Base-by-base conservation (phyloP, 1,140 invertebrate genomes). In the Drosophila bocqueti region DNA sequence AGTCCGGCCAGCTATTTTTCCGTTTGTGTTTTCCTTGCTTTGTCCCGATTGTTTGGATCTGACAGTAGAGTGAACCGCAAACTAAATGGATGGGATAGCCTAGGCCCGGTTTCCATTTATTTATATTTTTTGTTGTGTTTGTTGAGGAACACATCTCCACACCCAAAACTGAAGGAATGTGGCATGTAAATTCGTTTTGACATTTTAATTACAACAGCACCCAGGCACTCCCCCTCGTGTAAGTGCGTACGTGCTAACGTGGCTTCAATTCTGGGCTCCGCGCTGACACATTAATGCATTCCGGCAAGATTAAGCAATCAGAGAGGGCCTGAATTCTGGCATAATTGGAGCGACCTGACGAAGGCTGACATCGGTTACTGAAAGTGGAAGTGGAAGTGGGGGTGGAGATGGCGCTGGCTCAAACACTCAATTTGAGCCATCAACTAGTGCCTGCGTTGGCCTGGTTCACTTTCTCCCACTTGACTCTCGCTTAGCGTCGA, bases 231-330 rank as follows among this genome's bases (percentile, higher is more conserved):
- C 13, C 7, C 24, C 46, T 16, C 8, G 15, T 43, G 24, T 38
- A 38, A 31, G 59, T 47, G 62, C 54, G 77, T 80, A 59, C 50
- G 31, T 31, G 31, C 31, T 31, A 31, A 31, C 31, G 36, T 54
- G 50, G 55, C 74, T 75, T 82, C 60, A 78, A 77, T 64, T 60
- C 36, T 3, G 34, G 18, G 15, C 54, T 63, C 52, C 3, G 47
- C 62, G 63, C 79, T 75, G 85, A 89, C 85, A 89, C 83, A 83
- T 85, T 90, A 89, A 89, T 90, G 85, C 84, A 73, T 90, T 68
- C 73, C 78, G 69, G 82, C 83, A 79, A 69, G 84, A 89, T 89
- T 89, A 90, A 74, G 85, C 84, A 87, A 79, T 87, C 84, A 89
- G 65, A 78, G 50, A 63, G 63, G 63, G 67, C 46, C 67, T 61